A percentile compares a stretch with the other conserved stretches of the same genome.
Conservation (phyloP, 2,113 vertebrate species). For the Sinosuthora webbiana region DNA sequence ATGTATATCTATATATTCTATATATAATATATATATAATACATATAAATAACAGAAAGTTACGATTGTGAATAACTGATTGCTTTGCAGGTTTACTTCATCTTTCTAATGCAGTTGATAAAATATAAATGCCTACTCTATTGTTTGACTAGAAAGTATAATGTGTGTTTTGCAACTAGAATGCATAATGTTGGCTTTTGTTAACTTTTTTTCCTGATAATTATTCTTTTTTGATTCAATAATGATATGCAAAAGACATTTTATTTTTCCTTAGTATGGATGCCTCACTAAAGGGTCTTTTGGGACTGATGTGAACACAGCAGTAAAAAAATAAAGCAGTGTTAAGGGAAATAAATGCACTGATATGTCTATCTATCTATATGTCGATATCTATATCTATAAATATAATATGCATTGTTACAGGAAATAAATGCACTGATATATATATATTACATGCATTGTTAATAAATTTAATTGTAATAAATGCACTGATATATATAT, state of each 20-base stretch:
- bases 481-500: not conserved
- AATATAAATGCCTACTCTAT: not conserved
- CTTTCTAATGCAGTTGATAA: not conserved
- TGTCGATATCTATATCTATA: not conserved
- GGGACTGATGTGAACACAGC: not conserved
- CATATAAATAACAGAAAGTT: not conserved
- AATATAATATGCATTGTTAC: not conserved
- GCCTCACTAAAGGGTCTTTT: not conserved
- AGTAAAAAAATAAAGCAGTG: not conserved
- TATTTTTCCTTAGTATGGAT: not conserved
- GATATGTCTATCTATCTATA: too few species aligned
- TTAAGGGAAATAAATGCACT: not conserved
- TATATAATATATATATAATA: too few species aligned
- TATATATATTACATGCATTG: not conserved
- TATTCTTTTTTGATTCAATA: not conserved
- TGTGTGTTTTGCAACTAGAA: not conserved
- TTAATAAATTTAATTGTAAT: too few species aligned
- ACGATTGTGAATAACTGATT: not conserved
- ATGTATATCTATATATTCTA: too few species aligned
- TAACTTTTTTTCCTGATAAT: not conserved
- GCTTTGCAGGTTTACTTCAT: not conserved
- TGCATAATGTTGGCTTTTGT: not conserved
- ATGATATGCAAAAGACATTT: not conserved
- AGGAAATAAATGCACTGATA: not conserved
- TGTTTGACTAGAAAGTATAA: not conserved